Conservation (phyloP, 53 echinoderm and acorn worm genomes). For the Actinopyga echinites region DNA sequence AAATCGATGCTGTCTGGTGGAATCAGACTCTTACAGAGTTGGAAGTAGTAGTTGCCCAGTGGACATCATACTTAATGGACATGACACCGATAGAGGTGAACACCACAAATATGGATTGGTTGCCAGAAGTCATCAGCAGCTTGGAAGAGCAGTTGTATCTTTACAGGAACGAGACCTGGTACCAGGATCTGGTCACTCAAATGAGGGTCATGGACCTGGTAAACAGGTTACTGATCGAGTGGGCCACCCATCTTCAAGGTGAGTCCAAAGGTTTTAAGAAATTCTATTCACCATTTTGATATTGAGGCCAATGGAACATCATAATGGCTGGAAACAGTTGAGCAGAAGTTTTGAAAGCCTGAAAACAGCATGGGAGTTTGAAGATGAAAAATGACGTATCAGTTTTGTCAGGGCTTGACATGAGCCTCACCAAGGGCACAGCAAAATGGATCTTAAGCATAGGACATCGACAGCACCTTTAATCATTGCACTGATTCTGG, state of each 20-base stretch:
- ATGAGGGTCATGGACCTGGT: constrained; percentile 41
- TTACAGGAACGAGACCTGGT: constrained; percentile 55
- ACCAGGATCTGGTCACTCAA: constrained; percentile 42
- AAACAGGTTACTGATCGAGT: background rate
- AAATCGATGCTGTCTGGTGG: constrained; percentile 41
- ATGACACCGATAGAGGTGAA: background rate
- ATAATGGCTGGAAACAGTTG: too few relatives aligned
- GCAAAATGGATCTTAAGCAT: too few relatives aligned
- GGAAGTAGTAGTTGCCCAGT: background rate
- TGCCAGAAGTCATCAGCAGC: too few relatives aligned
- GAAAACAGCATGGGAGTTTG: too few relatives aligned
- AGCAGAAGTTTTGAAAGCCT: too few relatives aligned
- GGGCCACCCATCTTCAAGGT: background rate
- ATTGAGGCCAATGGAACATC: too few relatives aligned
- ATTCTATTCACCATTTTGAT: too few relatives aligned
- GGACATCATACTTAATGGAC: background rate
- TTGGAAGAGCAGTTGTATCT: background rate
- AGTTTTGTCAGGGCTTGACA: too few relatives aligned
- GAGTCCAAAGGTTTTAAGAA: background rate
- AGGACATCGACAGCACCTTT: too few relatives aligned
- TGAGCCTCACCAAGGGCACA: too few relatives aligned
- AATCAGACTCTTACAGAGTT: constrained; percentile 31
- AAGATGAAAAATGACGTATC: too few relatives aligned
- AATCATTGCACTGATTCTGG: too few relatives aligned
- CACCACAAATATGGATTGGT: background rate